phyloP scores from a whole-genome alignment of 2,113 vertebrate genomes.

The Vidua chalybeata region DNA sequence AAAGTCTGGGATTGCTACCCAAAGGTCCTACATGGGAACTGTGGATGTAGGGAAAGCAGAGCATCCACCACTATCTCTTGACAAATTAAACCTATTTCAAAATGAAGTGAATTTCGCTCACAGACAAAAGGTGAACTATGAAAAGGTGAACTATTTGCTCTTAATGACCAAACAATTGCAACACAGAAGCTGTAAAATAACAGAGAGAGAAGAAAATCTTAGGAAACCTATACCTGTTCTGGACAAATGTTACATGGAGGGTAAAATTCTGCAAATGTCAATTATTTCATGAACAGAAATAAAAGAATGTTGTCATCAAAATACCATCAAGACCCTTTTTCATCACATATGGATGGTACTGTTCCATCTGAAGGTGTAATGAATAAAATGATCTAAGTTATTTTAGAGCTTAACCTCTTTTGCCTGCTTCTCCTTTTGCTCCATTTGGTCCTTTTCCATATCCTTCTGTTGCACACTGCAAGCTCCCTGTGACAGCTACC shows the following conservation, averaged over 20 bases:
- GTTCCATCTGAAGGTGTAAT: neutral
- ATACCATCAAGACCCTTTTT: neutral
- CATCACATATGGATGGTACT: neutral
- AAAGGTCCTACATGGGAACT: neutral
- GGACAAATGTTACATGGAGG: neutral
- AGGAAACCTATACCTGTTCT: neutral
- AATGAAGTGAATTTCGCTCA: neutral
- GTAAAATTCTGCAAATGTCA: neutral
- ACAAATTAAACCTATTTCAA: neutral
- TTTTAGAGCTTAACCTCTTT: neutral
- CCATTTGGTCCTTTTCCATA: neutral
- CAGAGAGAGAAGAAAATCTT: neutral
- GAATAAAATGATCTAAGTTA: neutral
- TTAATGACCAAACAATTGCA: neutral
- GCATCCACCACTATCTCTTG: neutral
- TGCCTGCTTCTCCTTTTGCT: neutral
- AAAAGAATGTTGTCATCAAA: neutral
- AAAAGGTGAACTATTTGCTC: slow-evolving; percentile 6
- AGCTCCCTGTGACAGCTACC: neutral
- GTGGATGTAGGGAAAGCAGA: neutral
- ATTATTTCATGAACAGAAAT: neutral
- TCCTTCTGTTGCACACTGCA: neutral
- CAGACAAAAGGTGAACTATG: neutral
- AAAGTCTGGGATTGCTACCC: neutral
- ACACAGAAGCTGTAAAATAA: neutral